phyloP scores from a whole-genome alignment of 1,140 invertebrate species.

The Globodera rostochiensis region DNA sequence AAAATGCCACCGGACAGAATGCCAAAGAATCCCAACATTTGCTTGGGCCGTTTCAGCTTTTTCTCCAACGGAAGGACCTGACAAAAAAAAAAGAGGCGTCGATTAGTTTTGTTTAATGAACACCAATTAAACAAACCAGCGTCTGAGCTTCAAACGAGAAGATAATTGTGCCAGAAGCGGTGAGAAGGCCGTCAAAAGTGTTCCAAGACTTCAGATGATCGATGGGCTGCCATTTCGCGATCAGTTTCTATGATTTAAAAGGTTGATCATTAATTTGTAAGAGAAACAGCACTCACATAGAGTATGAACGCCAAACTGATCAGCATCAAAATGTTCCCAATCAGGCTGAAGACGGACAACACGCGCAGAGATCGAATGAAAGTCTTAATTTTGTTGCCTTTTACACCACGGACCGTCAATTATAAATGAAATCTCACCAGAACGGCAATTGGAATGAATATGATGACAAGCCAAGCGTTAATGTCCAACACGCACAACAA shows the following conservation, averaged over 20 bases:
- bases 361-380: slow-evolving; percentile 40
- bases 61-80: slow-evolving; percentile 60
- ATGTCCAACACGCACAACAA: too few species aligned
- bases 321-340: slow-evolving; percentile 59
- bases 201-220: slow-evolving; percentile 48
- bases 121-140: slow-evolving; percentile 46
- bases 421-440: not conserved
- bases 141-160: slow-evolving; percentile 64
- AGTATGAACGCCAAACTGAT: slow-evolving; percentile 54
- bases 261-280: not conserved
- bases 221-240: slow-evolving; percentile 36
- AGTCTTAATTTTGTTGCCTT: slow-evolving; percentile 20
- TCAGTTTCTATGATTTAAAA: slow-evolving; percentile 43
- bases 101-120: not conserved
- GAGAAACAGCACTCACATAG: slow-evolving; percentile 43
- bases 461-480: slow-evolving; percentile 37
- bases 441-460: slow-evolving; percentile 44
- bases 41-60: slow-evolving; percentile 45
- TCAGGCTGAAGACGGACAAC: slow-evolving; percentile 41
- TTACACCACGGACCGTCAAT: not conserved
- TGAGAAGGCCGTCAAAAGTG: slow-evolving; percentile 54
- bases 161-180: slow-evolving; percentile 50
- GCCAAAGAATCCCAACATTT: slow-evolving; percentile 59
- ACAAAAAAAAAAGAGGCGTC: not conserved
- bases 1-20: slow-evolving; percentile 57